Evolutionary conservation across 1,140 invertebrate genomes (phyloP).

Genomic region (Zaprionus africanus): DNA sequence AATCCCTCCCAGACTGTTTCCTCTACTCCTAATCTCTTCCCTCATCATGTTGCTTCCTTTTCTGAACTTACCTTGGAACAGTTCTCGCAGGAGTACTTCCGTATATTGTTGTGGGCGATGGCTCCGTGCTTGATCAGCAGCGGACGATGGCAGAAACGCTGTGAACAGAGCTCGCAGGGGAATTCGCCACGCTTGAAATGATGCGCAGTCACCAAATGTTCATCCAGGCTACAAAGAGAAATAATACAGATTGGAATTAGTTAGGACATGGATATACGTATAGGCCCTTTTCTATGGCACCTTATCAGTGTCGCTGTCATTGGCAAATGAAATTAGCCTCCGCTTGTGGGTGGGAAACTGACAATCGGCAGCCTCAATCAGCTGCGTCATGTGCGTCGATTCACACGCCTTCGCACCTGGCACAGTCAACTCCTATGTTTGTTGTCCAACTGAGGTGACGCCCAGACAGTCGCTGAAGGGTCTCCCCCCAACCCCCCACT

Average conservation of each 20-base stretch:
- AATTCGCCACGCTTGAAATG: conserved; percentile 91
- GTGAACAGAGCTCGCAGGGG: conserved; percentile 93
- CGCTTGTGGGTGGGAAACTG: conserved; percentile 23
- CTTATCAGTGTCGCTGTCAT: conserved; percentile 63
- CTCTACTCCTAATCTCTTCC: neutral
- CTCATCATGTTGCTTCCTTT: neutral
- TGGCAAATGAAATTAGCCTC: conserved; percentile 75
- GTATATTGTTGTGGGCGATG: conserved; percentile 90
- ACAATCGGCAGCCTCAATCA: conserved; percentile 68
- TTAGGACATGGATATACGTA: neutral
- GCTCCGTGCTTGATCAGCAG: conserved; percentile 93
- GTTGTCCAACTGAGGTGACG: conserved; percentile 45
- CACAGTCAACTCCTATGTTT: conserved; percentile 41
- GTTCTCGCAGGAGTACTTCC: conserved; percentile 96
- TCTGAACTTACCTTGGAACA: conserved; percentile 91
- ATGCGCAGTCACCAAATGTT: conserved; percentile 91
- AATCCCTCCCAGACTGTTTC: neutral
- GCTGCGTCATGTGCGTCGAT: conserved; percentile 72
- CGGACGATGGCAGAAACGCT: conserved; percentile 92
- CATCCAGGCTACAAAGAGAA: conserved; percentile 90
- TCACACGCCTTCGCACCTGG: conserved; percentile 62
- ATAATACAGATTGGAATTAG: conserved; percentile 10
- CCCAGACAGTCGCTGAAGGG: conserved; percentile 17
- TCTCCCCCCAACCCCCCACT: too few relatives aligned
- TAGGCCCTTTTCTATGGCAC: neutral